Conservation (phyloP, 2,797 vertebrate genomes). For the Microctenopoma stevenorrisi region DNA sequence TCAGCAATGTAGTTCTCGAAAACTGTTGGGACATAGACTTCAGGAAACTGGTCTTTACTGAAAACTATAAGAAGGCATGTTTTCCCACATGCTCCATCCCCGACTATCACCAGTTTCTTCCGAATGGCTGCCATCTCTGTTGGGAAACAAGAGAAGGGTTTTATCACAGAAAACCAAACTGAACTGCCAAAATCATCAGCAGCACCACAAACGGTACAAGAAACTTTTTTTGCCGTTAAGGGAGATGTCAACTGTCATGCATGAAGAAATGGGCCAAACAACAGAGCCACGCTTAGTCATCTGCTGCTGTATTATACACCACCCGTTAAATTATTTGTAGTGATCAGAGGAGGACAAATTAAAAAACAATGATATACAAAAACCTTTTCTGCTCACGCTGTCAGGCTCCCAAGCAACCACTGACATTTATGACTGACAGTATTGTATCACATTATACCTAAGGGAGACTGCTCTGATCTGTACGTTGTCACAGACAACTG, state of each 20-base stretch:
- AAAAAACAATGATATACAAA: neutral
- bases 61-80: constrained; percentile 98
- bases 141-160: constrained; percentile 38
- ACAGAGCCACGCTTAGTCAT: constrained; percentile 3
- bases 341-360: constrained; percentile 23
- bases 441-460: constrained; percentile 12
- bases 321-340: constrained; percentile 27
- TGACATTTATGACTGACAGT: constrained; percentile 36
- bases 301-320: neutral
- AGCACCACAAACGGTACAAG: neutral
- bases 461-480: constrained; percentile 30
- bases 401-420: constrained; percentile 10
- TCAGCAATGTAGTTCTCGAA: constrained; percentile 99
- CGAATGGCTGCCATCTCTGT: constrained; percentile 94
- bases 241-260: constrained; percentile 16
- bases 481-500: constrained; percentile 19
- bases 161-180: neutral
- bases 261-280: constrained; percentile 1
- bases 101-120: constrained; percentile 98
- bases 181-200: constrained; percentile 6
- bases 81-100: constrained; percentile 97
- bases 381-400: neutral
- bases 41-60: constrained; percentile 98
- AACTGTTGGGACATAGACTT: constrained; percentile 97
- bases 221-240: neutral